Conservation (phyloP, 2,113 vertebrate species). For the Tamias sibiricus region DNA sequence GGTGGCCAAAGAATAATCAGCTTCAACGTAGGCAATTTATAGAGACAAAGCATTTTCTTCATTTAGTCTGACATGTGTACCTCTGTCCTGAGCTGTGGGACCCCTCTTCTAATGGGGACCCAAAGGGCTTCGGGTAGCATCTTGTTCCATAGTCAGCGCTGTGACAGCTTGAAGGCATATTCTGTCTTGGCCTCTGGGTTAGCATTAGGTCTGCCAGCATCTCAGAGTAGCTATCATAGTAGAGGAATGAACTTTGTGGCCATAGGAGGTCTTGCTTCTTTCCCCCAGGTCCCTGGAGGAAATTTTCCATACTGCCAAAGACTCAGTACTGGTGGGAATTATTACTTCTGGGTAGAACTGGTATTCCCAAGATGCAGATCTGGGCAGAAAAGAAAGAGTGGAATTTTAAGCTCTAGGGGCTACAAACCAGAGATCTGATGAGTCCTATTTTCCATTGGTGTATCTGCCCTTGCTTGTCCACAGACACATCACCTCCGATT, state of each 20-base stretch:
- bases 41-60: neutral
- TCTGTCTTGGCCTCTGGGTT: neutral
- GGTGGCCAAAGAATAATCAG: neutral
- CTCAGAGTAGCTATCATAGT: neutral
- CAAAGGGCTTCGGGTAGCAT: neutral
- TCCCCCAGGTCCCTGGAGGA: neutral
- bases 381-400: conserved; percentile 19
- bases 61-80: neutral
- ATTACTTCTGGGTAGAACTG: conserved; percentile 53
- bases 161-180: neutral
- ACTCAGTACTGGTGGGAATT: conserved; percentile 56
- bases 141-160: neutral
- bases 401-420: conserved; percentile 58
- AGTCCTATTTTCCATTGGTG: conserved; percentile 53
- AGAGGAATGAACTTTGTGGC: conserved; percentile 55
- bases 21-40: neutral
- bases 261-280: conserved; percentile 8
- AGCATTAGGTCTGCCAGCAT: neutral
- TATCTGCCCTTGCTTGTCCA: neutral
- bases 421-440: conserved; percentile 17
- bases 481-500: neutral
- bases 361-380: conserved; percentile 51
- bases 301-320: conserved; percentile 54
- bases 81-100: neutral
- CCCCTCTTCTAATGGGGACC: neutral